Base-by-base conservation (phyloP, 2,888 invertebrate species). In the Liopterus haemorrhoidalis region DNA sequence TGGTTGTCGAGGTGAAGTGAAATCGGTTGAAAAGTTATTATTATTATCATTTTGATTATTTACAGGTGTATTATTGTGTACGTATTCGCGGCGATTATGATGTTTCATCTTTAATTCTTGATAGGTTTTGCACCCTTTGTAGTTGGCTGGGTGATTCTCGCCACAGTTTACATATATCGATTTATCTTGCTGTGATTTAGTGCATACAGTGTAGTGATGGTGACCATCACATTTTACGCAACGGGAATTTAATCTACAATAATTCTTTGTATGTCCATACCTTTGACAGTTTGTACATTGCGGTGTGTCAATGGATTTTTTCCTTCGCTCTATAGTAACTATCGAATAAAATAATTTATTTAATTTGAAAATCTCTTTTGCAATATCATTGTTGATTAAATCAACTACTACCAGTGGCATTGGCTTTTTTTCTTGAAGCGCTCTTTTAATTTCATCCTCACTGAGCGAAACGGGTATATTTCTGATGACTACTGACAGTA, bases 81-180 rank as follows among this genome's bases (percentile, higher is more conserved):
- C 8, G 18, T 2, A 28, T 28, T 25, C 38, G 28, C 9, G 22
- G 25, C 6, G 11, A 8, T 28, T 45, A 28, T 37, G 38, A 8
- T 33, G 20, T 21, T 19, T 15, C 8, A 14, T 24, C 25, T 24
- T 28, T 16, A 39, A 19, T 9, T 27, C 12, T n/a, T 18, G 12
- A 20, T 30, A 21, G 14, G 28, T 18, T 9, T 16, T 19, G 40
- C 21, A 31, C 5, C 24, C 8, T 16, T 4, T 20, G 22, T 31
- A 46, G 4, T 25, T 39, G 2, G 22, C 28, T 18, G 28, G 41
- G 31, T 42, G 33, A 8, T 24, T 27, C n/a, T 33, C 42, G 19
- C 47, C 41, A 28, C 38, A 46, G 37, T 47, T 42, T 16, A 41
- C 31, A 25, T 38, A 47, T 30, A 22, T 41, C 2, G 41, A 21